Percentiles rank a stretch among this genome's conserved stretches.
phyloP scores from a whole-genome alignment of 2,113 vertebrate genomes.

The Onychorhynchus coronatus region DNA sequence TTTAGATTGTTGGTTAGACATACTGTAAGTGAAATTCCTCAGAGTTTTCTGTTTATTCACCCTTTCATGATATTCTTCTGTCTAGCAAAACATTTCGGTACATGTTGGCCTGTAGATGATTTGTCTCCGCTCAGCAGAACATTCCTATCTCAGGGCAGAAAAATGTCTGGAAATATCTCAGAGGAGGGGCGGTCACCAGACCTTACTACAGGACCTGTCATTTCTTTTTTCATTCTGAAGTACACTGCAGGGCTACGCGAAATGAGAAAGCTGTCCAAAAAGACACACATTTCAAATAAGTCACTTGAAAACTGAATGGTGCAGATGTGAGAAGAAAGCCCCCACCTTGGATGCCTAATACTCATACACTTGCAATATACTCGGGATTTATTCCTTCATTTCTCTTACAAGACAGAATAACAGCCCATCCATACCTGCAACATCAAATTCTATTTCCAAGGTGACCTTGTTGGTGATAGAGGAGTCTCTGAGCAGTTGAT shows the following conservation, averaged over 20 bases:
- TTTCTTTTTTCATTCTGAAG: neutral
- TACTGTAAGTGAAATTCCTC: neutral
- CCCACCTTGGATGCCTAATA: neutral
- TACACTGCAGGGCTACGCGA: neutral
- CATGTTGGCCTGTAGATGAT: neutral
- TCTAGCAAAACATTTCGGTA: neutral
- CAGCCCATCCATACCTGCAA: constrained; percentile 83
- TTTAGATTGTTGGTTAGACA: neutral
- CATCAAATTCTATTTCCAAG: constrained; percentile 98
- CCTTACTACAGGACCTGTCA: neutral
- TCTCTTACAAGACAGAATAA: neutral
- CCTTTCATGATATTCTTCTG: neutral
- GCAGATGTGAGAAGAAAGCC: neutral
- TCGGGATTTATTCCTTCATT: neutral
- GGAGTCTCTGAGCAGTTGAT: constrained; percentile 94
- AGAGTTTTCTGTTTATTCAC: neutral
- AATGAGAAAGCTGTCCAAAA: constrained; percentile 4
- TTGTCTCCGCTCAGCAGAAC: neutral
- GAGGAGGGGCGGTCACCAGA: neutral
- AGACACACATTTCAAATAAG: neutral
- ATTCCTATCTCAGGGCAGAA: neutral
- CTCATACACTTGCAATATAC: neutral
- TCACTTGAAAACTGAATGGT: neutral
- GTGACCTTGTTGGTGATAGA: constrained; percentile 93
- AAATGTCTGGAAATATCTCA: neutral